Evolutionary conservation across 2,888 invertebrate species (phyloP), one percentile per base, ranked within the genome.

Genomic region (Cistogaster globosa): DNA sequence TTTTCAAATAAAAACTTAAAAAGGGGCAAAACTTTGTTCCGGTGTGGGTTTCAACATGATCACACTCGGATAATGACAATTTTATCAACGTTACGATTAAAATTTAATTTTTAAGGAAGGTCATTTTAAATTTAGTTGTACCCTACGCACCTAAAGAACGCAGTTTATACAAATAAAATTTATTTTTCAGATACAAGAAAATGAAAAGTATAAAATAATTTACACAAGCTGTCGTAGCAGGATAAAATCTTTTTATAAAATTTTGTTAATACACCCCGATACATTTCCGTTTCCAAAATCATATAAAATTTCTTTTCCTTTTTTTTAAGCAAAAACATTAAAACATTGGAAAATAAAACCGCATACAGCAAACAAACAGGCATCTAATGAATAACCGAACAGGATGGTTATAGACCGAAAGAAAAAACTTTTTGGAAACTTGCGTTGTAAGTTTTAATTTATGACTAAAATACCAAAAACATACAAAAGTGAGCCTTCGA

Each of bases 381-480:
- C 16, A n/a, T 18, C 32, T n/a, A 60, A 36, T 60, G 18, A 36
- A n/a, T n/a, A 36, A 14, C 12, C 12, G 5, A 60, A 6, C 18
- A 9, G 0, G n/a, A 18, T 18, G 11, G 16, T n/a, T 32, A 6
- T 9, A 32, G 32, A 58, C 32, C n/a, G 20, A 8, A 32, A 32
- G 4, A n/a, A 2, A 26, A 8, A 58, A 48, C 14, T 48, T 48
- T 48, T 48, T 11, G 8, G 12, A 4, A 42, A 42, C 11, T 42
- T 14, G 16, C 14, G 51, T 32, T 8, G n/a, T 53, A 22, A 20
- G 22, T 62, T 36, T 22, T 55, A 60, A 83, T 78, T 74, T 68
- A 83, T 74, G 42, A 74, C 38, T 74, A 78, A 48, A 63, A 48
- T 63, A 74, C 18, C 68, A 72, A 69, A 57, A 62, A 78, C 58